phyloP scores from a whole-genome alignment of 2,797 vertebrate genomes.

The Poeciliopsis gracilis region DNA sequence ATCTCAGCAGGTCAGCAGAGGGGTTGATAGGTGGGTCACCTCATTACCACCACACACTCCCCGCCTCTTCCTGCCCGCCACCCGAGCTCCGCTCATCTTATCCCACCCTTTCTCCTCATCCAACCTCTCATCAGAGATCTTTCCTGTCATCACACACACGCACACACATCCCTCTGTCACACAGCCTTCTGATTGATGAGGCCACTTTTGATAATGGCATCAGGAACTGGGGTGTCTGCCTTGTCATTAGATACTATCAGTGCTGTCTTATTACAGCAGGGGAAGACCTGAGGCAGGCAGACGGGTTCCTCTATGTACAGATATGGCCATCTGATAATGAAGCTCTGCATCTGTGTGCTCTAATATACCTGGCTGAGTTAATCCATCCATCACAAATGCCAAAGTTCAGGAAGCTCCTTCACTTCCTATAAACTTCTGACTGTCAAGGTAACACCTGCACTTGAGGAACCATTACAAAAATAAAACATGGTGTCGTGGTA shows the following conservation, averaged over 20 bases:
- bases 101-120: slow-evolving; percentile 46
- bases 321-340: slow-evolving; percentile 65
- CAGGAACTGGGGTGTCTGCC: slow-evolving; percentile 77
- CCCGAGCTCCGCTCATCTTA: slow-evolving; percentile 40
- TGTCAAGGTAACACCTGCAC: slow-evolving; percentile 39
- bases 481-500: background rate
- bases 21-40: slow-evolving; percentile 49
- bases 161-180: slow-evolving; percentile 51
- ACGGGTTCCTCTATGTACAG: slow-evolving; percentile 44
- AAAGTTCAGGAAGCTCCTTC: slow-evolving; percentile 55
- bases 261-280: slow-evolving; percentile 73
- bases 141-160: slow-evolving; percentile 76
- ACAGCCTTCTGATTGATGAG: slow-evolving; percentile 74
- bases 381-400: slow-evolving; percentile 62
- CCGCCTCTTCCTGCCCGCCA: slow-evolving; percentile 62
- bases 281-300: slow-evolving; percentile 64
- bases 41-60: slow-evolving; percentile 36
- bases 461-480: slow-evolving; percentile 7
- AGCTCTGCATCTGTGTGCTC: slow-evolving; percentile 48
- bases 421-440: slow-evolving; percentile 49
- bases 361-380: slow-evolving; percentile 61
- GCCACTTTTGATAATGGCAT: slow-evolving; percentile 81
- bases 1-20: slow-evolving; percentile 32
- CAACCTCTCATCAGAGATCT: slow-evolving; percentile 75
- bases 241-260: slow-evolving; percentile 81